Conservation (phyloP, 2,888 invertebrate species). For the Eretmocerus hayati region DNA sequence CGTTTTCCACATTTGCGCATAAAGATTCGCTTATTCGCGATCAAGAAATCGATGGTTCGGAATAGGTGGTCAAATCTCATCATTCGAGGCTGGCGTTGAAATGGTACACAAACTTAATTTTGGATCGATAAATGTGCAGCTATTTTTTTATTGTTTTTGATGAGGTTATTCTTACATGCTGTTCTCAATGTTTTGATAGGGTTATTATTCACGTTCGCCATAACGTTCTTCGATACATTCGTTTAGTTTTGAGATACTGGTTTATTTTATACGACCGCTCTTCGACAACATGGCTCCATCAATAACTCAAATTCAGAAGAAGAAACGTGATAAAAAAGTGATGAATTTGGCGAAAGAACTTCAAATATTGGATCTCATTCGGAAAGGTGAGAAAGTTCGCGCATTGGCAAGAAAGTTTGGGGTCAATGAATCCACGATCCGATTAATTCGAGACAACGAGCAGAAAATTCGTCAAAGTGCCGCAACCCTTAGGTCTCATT, state of each 20-base stretch:
- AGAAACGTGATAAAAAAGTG: not conserved
- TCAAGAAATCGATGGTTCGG: not conserved
- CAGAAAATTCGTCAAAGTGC: too few relatives aligned
- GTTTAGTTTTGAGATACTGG: not conserved
- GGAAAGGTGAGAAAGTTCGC: too few relatives aligned
- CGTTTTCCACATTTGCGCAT: slow-evolving; percentile 1
- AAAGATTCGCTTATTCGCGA: not conserved
- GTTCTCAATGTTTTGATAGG: too few relatives aligned
- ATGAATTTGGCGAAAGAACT: not conserved
- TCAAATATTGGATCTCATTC: not conserved
- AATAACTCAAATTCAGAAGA: not conserved
- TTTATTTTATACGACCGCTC: not conserved
- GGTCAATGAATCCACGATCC: too few relatives aligned
- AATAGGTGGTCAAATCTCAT: not conserved
- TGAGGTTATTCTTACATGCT: too few relatives aligned
- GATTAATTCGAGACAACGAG: too few relatives aligned
- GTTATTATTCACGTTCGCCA: too few relatives aligned
- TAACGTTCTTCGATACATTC: not conserved
- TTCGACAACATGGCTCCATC: too few relatives aligned
- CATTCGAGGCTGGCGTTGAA: not conserved
- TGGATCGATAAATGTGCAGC: too few relatives aligned
- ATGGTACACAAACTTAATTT: too few relatives aligned
- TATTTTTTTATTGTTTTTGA: too few relatives aligned
- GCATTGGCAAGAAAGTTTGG: too few relatives aligned
- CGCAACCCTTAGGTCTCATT: not conserved